A percentile compares a stretch with the other conserved stretches of the same genome.
phyloP scores from a whole-genome alignment of 2,113 vertebrate species.

The Ptyas mucosa region DNA sequence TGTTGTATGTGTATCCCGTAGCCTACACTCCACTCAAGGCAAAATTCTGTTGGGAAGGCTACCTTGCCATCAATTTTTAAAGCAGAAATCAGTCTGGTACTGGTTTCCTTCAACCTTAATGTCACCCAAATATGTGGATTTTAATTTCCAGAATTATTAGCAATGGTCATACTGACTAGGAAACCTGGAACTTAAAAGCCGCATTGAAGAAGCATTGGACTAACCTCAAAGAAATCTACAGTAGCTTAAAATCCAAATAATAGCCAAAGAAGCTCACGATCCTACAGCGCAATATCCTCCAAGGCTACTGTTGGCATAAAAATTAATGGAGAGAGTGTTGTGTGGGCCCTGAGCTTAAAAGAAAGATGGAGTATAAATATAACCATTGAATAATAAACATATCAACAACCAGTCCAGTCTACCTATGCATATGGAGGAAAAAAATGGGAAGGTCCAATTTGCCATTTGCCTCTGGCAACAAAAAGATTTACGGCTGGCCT shows the following conservation, averaged over 20 bases:
- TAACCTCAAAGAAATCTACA: background rate
- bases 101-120: background rate
- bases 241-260: background rate
- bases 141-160: background rate
- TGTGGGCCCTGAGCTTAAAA: background rate
- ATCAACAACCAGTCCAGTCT: background rate
- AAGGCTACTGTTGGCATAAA: background rate
- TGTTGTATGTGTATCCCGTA: background rate
- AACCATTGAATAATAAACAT: background rate
- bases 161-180: background rate
- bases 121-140: background rate
- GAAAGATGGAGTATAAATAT: background rate
- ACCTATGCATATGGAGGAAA: background rate
- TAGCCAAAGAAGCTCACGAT: background rate
- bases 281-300: background rate
- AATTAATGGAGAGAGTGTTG: background rate
- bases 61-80: background rate
- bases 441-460: background rate
- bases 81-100: background rate
- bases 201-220: background rate
- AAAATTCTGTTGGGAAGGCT: background rate
- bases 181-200: no score
- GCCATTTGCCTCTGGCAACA: background rate
- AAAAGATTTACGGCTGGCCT: background rate
- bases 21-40: background rate